Evolutionary conservation across 2,888 invertebrate species (phyloP), one percentile per base, ranked within the genome.

Genomic region (Sminthurinus aureus): DNA sequence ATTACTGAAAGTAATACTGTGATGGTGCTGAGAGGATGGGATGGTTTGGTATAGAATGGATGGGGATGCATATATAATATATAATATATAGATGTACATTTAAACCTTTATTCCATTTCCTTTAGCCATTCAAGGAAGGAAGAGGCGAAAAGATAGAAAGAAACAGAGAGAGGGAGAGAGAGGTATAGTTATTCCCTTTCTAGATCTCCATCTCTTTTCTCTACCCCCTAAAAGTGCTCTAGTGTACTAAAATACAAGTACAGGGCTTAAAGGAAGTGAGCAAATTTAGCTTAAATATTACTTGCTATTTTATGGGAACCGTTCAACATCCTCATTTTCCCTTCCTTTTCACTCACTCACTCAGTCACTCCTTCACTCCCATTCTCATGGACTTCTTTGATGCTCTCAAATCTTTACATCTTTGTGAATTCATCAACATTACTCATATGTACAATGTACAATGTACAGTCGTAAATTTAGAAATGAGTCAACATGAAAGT

Each of bases 221-320:
- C 58, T 58, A 58, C 58, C 58, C 18, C 58, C 18, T 15, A 15
- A 58, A 18, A 58, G 58, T 38, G 38, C 38, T 38, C 38, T 38
- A 38, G 3, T 38, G 38, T 38, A 38, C 38, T 38, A 38, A 38
- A 38, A 38, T 38, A 38, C 38, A 38, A 38, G 38, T 38, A 22
- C 71, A 71, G 22, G 24, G 22, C 22, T 24, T 71, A 71, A 24
- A 71, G 71, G 12, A 71, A 71, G 71, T 71, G 71, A 71, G 71
- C 20, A 71, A 71, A 71, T 71, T 71, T 24, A 67, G 20, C 22
- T 67, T 38, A 38, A 38, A 38, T 38, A 38, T 38, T 38, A 38
- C 38, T 38, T 38, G 38, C 38, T 38, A 38, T 38, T 38, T 38
- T 38, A 38, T 38, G 38, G 38, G 38, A 38, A 38, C 38, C 38